Evolutionary conservation across 2,888 invertebrate genomes (phyloP).

Genomic region (Globia sparganii): DNA sequence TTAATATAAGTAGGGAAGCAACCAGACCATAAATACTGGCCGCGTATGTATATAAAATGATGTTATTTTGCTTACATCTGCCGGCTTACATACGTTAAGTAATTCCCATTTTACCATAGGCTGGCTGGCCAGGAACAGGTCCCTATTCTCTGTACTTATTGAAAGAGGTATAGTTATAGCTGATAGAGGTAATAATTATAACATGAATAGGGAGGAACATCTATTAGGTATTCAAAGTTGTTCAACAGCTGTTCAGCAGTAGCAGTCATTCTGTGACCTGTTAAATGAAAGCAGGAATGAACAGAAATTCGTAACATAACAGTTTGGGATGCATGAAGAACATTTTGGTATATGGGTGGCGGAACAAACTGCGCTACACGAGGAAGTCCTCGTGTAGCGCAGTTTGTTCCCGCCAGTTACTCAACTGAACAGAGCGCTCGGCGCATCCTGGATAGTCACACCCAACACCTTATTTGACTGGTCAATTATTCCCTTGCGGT

Average conservation of each 20-base stretch:
- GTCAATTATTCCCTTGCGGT: too few species aligned
- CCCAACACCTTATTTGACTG: too few species aligned
- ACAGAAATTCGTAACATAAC: not conserved
- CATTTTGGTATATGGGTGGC: too few species aligned
- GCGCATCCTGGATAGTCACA: too few species aligned
- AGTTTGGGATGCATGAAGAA: too few species aligned
- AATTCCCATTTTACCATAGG: conserved; percentile 22
- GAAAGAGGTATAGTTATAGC: not conserved
- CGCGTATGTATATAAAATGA: conserved; percentile 48
- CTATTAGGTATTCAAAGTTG: not conserved
- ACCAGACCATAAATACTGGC: conserved; percentile 56
- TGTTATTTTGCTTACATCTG: conserved; percentile 54
- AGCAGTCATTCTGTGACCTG: not conserved
- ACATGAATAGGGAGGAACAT: conserved; percentile 9
- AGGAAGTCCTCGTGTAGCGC: too few species aligned
- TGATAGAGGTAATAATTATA: not conserved
- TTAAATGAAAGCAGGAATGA: not conserved
- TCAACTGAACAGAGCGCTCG: too few species aligned
- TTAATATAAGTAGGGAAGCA: conserved; percentile 57
- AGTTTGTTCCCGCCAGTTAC: too few species aligned
- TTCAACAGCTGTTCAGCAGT: too few species aligned
- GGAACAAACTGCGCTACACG: too few species aligned
- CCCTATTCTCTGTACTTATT: not conserved
- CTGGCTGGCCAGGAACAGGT: not conserved
- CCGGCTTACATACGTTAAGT: conserved; percentile 16